Evolutionary conservation across 1,140 invertebrate species (phyloP), one percentile per base, ranked within the genome.

Genomic region (Nylanderia fulva): DNA sequence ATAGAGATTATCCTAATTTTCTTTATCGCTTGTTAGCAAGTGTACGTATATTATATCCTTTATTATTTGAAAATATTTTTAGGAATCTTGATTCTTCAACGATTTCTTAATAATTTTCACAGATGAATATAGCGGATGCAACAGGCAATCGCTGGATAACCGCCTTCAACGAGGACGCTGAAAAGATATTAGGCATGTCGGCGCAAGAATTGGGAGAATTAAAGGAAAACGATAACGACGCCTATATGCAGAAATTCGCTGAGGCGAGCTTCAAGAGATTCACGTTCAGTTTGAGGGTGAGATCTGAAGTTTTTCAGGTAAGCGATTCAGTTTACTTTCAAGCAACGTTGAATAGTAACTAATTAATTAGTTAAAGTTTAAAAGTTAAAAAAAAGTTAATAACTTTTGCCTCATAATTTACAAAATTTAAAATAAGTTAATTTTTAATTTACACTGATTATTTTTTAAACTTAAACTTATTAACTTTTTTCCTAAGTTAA

Each of bases 111-210:
- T 24, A 56, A 75, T 91, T 92, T 94, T 45, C 90, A 48, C 15
- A 97, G 97, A 94, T 97, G 86, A 97, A 97, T 90, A 95, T 99
- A 52, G 97, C 97, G 0, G 99, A 99, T 95, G 96, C 95, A 92
- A 96, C 97, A 36, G 97, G 96, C 33, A 96, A 96, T 92, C 96
- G 97, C 69, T 99, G 99, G 97, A 96, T 97, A 0, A 99, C 98
- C 13, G 96, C 97, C 56, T 99, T 99, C 93, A 98, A 97, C 90
- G 98, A 99, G 29, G 96, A 96, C 15, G 98, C 97, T 1, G 98
- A 99, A 94, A 95, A 95, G 54, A 93, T 99, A 63, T 91, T 99
- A 1, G 97, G 97, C 0, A 95, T 95, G n/a, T 95, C 95, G n/a
- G 96, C 98, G 1, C 96, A 98, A 83, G 97, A 98, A 91, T 94